A percentile compares a stretch with the other conserved stretches of the same genome.
These are phyloP conservation scores for Slavum lentiscoides DNA, from an alignment of 2,888 invertebrate genomes.

Conservation along the genomic window DNA sequence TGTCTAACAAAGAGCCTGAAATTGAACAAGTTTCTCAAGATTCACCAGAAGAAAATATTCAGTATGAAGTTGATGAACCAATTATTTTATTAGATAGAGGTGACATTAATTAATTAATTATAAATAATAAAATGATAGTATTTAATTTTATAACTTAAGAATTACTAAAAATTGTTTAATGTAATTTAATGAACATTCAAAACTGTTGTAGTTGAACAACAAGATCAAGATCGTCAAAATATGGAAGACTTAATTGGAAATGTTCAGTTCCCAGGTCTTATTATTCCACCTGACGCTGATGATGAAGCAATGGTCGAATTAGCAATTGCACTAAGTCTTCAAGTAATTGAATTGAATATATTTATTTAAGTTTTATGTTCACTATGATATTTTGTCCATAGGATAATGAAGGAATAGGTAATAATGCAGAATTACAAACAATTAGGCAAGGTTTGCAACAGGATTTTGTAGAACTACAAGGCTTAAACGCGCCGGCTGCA, in stretches of 20 bases:
- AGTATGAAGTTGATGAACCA: slow-evolving; percentile 64
- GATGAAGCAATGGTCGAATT: slow-evolving; percentile 96
- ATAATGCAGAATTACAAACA: slow-evolving; percentile 63
- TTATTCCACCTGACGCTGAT: slow-evolving; percentile 91
- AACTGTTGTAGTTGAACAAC: slow-evolving; percentile 32
- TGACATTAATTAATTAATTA: slow-evolving; percentile 1
- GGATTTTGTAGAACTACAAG: slow-evolving; percentile 57
- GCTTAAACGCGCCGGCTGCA: slow-evolving; percentile 58
- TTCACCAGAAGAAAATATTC: slow-evolving; percentile 63
- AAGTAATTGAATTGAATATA: slow-evolving; percentile 60
- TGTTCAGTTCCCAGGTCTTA: slow-evolving; percentile 59
- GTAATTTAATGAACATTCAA: not conserved
- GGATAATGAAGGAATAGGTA: slow-evolving; percentile 64
- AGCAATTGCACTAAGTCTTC: slow-evolving; percentile 91
- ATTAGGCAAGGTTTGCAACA: slow-evolving; percentile 62
- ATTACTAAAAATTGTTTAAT: not conserved
- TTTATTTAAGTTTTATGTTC: not conserved
- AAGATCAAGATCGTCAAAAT: slow-evolving; percentile 45
- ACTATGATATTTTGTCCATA: slow-evolving; percentile 17
- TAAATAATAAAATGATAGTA: not conserved
- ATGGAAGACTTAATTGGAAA: slow-evolving; percentile 50
- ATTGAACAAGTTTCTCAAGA: slow-evolving; percentile 57
- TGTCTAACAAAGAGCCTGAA: slow-evolving; percentile 18
- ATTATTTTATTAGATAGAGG: slow-evolving; percentile 45
- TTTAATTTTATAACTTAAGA: not conserved